Evolutionary conservation across 1,140 invertebrate genomes (phyloP), one percentile per base, ranked within the genome.

Genomic region (Bombus pascuorum): DNA sequence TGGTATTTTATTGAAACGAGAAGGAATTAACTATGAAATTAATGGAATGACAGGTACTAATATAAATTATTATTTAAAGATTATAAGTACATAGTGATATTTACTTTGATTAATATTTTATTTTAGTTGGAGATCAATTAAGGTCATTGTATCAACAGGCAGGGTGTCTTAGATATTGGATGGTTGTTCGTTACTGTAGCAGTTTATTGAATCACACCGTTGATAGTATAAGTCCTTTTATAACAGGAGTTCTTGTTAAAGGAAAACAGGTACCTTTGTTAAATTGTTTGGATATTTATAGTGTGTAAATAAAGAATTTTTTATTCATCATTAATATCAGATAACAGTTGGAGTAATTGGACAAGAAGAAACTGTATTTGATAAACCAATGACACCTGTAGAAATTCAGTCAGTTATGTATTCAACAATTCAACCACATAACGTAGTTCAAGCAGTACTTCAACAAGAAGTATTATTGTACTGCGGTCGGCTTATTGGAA

Each of bases 221-320:
- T 6, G 99, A 99, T 95, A 99, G 98, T 90, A 98, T 99, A 83
- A 99, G 99, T 95, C 99, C 99, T 32, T 99, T 99, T 92, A 99
- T 99, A 82, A 99, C 99, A 44, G 98, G 98, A 28, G 98, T 99
- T 83, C 96, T 99, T 42, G 99, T 99, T 34, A 98, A 99, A 95
- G 99, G 99, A 87, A 99, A 99, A 95, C 98, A 99, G 96, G 98
- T 98, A 92, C 90, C 91, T n/a, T 59, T 12, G 9, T 28, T n/a
- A n/a, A 39, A 53, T 32, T 32, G n/a, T 22, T 22, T 39, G 39
- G 53, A 10, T 59, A 10, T 53, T 75, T 83, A 44, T 44, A 34
- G 34, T 47, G 15, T 72, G 53, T 37, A 18, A 57, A 37, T 9
- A 44, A 34, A 3, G 22, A 57, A 53, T 32, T 6, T 68, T 44